These are phyloP conservation scores for Hypotaenidia okinawae DNA, from an alignment of 2,797 vertebrate species.

Conservation along the genomic window DNA sequence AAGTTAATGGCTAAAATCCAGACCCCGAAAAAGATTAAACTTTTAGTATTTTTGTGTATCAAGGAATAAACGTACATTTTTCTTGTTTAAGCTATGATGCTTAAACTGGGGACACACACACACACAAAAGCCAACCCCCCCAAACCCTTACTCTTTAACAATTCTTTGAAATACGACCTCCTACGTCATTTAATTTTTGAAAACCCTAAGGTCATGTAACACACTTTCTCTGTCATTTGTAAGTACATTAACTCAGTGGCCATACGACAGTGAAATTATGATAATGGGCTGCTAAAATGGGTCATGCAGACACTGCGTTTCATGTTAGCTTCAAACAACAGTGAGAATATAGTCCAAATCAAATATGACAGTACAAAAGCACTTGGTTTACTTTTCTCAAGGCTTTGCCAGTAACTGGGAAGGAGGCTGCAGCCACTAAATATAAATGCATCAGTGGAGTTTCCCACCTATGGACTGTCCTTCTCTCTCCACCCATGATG, in stretches of 20 bases:
- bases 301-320: slow-evolving; percentile 86
- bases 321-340: slow-evolving; percentile 85
- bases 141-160: slow-evolving; percentile 71
- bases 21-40: slow-evolving; percentile 50
- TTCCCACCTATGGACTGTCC: not conserved
- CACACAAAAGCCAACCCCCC: slow-evolving; percentile 8
- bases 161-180: slow-evolving; percentile 83
- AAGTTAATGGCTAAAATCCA: slow-evolving; percentile 60
- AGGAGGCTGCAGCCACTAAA: slow-evolving; percentile 22
- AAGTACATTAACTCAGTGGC: slow-evolving; percentile 90
- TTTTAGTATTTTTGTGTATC: slow-evolving; percentile 48
- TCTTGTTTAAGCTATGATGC: slow-evolving; percentile 38
- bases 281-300: slow-evolving; percentile 91
- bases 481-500: not conserved
- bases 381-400: slow-evolving; percentile 73
- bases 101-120: not conserved
- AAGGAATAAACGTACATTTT: slow-evolving; percentile 67
- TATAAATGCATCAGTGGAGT: not conserved
- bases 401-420: slow-evolving; percentile 53
- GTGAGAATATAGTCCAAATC: slow-evolving; percentile 76
- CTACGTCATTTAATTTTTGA: slow-evolving; percentile 88
- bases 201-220: slow-evolving; percentile 88
- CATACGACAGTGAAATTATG: slow-evolving; percentile 88
- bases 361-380: slow-evolving; percentile 77
- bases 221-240: slow-evolving; percentile 91